phyloP scores from a whole-genome alignment of 2,797 vertebrate species.

The Cottoperca gobio region DNA sequence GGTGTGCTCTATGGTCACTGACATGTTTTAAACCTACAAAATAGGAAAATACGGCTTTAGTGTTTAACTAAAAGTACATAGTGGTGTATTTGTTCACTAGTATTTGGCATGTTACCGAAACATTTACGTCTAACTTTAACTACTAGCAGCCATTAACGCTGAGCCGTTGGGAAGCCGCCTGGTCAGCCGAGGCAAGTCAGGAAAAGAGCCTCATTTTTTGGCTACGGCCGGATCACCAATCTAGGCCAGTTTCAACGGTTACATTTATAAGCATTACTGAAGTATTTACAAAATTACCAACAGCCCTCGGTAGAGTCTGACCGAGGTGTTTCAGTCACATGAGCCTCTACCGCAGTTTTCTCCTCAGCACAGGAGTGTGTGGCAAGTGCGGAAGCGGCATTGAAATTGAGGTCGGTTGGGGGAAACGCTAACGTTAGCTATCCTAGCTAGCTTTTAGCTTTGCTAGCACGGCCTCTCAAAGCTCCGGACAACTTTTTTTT shows the following conservation, averaged over 20 bases:
- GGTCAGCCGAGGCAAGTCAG: constrained; percentile 38
- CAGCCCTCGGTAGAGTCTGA: rapidly evolving
- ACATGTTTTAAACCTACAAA: not conserved
- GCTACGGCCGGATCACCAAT: constrained; percentile 24
- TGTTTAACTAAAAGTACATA: not conserved
- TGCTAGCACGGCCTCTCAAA: constrained; percentile 49
- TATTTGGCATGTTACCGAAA: rapidly evolving
- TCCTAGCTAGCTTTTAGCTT: constrained; percentile 54
- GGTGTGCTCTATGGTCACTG: not conserved
- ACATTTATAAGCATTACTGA: constrained; percentile 1
- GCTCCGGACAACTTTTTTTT: constrained; percentile 69
- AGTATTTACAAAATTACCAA: constrained; percentile 28
- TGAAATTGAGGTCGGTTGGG: constrained; percentile 51
- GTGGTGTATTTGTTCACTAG: rapidly evolving
- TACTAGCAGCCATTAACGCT: not conserved
- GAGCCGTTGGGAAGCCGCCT: constrained; percentile 20
- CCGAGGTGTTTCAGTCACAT: rapidly evolving
- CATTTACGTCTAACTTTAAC: not conserved
- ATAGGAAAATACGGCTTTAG: not conserved
- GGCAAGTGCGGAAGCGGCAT: constrained; percentile 72
- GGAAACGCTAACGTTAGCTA: constrained; percentile 58
- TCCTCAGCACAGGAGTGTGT: not conserved
- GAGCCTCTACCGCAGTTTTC: not conserved
- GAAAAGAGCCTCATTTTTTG: constrained; percentile 73
- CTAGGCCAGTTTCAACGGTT: constrained; percentile 27